These are phyloP conservation scores for Maniola hyperantus DNA, from an alignment of 2,888 invertebrate genomes.

Conservation along the genomic window DNA sequence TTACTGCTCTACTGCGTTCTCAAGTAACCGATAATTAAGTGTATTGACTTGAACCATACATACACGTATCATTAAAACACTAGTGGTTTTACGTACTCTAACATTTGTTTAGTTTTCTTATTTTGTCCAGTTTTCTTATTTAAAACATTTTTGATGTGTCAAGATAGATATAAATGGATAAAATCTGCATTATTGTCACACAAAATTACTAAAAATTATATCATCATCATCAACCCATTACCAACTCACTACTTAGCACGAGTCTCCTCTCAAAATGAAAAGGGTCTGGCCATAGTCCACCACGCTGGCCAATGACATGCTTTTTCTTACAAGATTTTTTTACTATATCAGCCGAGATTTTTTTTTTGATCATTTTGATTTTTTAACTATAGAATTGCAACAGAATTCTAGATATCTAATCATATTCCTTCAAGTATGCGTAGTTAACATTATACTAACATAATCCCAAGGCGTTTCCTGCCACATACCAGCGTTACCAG, in stretches of 20 bases:
- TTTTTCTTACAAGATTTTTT: too few relatives aligned
- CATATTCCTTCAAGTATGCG: not conserved
- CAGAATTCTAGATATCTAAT: not conserved
- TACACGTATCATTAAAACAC: not conserved
- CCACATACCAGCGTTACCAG: slow-evolving; percentile 24
- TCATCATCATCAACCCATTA: too few relatives aligned
- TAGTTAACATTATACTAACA: slow-evolving; percentile 12
- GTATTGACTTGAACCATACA: not conserved
- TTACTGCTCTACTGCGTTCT: not conserved
- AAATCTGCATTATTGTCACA: too few relatives aligned
- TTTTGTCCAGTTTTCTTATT: too few relatives aligned
- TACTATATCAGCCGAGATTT: too few relatives aligned
- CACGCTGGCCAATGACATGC: too few relatives aligned
- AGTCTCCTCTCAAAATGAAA: too few relatives aligned
- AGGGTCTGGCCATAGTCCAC: too few relatives aligned
- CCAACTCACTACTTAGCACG: too few relatives aligned
- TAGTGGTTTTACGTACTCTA: not conserved
- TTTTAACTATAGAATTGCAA: not conserved
- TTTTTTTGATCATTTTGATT: too few relatives aligned
- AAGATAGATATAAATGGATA: not conserved
- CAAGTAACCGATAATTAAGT: slow-evolving; percentile 3
- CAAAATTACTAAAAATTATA: too few relatives aligned
- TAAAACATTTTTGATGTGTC: not conserved
- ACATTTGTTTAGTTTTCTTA: not conserved
- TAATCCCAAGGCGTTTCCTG: slow-evolving; percentile 30